These are phyloP conservation scores for Chlamydotis undulata DNA, from an alignment of 2,113 vertebrate species.

Conservation along the genomic window DNA sequence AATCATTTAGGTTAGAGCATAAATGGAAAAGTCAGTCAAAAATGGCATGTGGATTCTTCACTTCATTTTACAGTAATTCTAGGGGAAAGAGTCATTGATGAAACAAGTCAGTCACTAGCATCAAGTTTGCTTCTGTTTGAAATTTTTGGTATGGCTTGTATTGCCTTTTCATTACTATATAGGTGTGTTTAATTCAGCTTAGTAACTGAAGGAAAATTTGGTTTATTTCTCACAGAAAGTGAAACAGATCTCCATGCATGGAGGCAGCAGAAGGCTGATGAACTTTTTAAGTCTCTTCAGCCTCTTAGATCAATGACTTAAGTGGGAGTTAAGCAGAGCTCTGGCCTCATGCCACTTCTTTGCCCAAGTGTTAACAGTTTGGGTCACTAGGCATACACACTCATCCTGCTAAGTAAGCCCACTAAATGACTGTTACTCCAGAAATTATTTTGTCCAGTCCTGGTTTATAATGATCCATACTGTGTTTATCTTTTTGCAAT, in stretches of 20 bases:
- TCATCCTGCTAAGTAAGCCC: not conserved
- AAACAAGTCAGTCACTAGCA: not conserved
- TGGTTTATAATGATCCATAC: not conserved
- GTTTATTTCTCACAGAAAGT: not conserved
- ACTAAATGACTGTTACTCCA: not conserved
- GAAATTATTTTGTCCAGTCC: not conserved
- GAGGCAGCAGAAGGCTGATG: not conserved
- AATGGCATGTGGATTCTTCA: not conserved
- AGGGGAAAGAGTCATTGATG: not conserved
- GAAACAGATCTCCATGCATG: not conserved
- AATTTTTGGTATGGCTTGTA: not conserved
- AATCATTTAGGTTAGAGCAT: not conserved
- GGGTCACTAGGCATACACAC: fast-evolving
- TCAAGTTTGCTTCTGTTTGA: not conserved
- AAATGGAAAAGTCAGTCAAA: not conserved
- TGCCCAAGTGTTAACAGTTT: not conserved
- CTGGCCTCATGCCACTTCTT: not conserved
- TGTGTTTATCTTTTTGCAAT: not conserved
- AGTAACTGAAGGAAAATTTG: not conserved
- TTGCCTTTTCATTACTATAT: not conserved
- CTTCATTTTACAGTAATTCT: not conserved
- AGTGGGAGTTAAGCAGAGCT: not conserved
- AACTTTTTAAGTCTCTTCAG: not conserved
- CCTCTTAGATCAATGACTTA: not conserved
- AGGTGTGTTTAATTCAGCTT: not conserved